A percentile compares a stretch with the other conserved stretches of the same genome.
Evolutionary conservation across 2,888 invertebrate species (phyloP).

Genomic region (Tiliacea aurago): DNA sequence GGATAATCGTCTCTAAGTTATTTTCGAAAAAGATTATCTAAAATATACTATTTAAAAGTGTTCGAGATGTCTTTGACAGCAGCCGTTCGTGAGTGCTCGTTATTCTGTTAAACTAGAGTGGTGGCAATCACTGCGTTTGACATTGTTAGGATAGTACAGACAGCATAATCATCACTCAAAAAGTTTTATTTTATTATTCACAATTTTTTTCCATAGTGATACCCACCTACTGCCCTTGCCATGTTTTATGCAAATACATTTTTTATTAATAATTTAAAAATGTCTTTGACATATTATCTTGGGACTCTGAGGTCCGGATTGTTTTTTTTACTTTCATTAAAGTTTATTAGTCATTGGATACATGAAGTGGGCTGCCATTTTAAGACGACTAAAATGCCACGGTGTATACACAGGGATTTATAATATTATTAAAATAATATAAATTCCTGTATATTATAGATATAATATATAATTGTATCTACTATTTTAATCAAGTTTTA

Average conservation of each 20-base stretch:
- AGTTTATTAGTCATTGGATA: too few species aligned
- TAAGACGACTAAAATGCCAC: too few species aligned
- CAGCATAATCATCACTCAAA: conserved; percentile 13
- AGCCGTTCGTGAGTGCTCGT: conserved; percentile 33
- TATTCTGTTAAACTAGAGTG: conserved; percentile 40
- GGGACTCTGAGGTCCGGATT: neutral
- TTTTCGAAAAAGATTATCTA: neutral
- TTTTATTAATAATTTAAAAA: neutral
- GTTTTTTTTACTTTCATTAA: too few species aligned
- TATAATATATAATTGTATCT: too few species aligned
- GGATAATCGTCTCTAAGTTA: neutral
- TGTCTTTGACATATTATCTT: neutral
- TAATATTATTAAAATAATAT: too few species aligned
- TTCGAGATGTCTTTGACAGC: conserved; percentile 21
- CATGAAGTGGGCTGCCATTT: too few species aligned
- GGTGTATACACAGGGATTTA: too few species aligned
- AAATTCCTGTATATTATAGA: too few species aligned
- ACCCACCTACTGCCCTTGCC: neutral
- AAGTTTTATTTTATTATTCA: neutral
- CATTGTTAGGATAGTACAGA: conserved; percentile 39
- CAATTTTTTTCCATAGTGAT: too few species aligned
- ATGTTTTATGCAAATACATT: neutral
- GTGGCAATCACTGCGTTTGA: conserved; percentile 54
- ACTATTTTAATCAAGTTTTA: too few species aligned
- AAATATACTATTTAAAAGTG: conserved; percentile 10